A percentile compares a stretch with the other conserved stretches of the same genome.
Conservation (phyloP, 2,797 vertebrate genomes). For the Girardinus metallicus region DNA sequence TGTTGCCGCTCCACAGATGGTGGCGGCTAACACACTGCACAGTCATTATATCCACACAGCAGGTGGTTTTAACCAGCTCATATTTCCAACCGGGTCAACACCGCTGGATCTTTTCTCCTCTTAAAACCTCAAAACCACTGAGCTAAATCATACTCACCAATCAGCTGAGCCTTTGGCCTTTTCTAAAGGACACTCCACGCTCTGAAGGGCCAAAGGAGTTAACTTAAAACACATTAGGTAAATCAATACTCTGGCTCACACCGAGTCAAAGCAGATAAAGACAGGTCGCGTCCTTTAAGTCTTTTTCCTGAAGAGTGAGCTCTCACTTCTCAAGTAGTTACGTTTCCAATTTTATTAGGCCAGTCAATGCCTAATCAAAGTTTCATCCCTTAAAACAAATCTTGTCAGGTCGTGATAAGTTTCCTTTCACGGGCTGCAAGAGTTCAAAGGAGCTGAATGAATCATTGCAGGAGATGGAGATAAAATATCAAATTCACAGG, state of each 20-base stretch:
- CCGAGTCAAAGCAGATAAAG: constrained; percentile 4
- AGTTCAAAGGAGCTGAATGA: not conserved
- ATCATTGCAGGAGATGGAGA: not conserved
- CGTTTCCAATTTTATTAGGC: constrained; percentile 41
- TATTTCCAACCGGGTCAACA: constrained; percentile 23
- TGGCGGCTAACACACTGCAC: constrained; percentile 27
- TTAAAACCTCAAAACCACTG: constrained; percentile 9
- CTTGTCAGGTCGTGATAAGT: not conserved
- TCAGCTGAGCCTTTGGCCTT: constrained; percentile 20
- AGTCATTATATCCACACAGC: constrained; percentile 45
- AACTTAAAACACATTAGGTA: constrained; percentile 36
- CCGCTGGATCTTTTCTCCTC: constrained; percentile 6
- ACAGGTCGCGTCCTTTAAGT: constrained; percentile 44
- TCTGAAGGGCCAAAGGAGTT: constrained; percentile 28
- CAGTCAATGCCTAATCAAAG: constrained; percentile 59
- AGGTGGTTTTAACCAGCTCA: constrained; percentile 44
- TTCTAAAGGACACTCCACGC: constrained; percentile 15
- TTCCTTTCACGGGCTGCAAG: not conserved
- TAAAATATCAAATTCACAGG: not conserved
- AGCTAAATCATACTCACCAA: constrained; percentile 26
- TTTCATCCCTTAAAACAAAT: constrained; percentile 12
- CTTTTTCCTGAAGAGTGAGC: constrained; percentile 32
- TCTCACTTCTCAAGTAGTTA: constrained; percentile 39
- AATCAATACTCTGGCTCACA: constrained; percentile 45
- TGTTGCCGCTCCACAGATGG: constrained; percentile 61